A percentile compares a stretch with the other conserved stretches of the same genome.
phyloP scores from a whole-genome alignment of 1,140 invertebrate genomes.

The Latrodectus geometricus region DNA sequence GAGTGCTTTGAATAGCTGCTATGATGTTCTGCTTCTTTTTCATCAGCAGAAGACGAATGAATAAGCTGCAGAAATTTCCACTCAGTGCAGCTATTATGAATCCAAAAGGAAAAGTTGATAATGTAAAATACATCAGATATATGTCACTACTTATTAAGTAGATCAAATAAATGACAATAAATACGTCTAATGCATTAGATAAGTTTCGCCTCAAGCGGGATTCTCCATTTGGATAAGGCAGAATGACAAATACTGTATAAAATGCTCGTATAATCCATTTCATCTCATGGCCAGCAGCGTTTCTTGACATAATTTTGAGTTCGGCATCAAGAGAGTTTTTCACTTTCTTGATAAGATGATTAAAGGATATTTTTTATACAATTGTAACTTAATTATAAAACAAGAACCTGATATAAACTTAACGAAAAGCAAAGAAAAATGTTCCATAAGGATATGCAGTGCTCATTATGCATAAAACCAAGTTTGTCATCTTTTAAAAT shows the following conservation, averaged over 20 bases:
- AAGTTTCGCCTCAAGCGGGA: not conserved
- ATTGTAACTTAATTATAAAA: too few relatives aligned
- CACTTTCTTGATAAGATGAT: too few relatives aligned
- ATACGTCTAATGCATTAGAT: not conserved
- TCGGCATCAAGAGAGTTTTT: too few relatives aligned
- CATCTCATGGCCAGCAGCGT: not conserved
- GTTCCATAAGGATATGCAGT: too few relatives aligned
- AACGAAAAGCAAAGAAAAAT: too few relatives aligned
- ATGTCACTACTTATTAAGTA: conserved; percentile 9
- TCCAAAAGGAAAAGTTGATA: not conserved
- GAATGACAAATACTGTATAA: conserved; percentile 1
- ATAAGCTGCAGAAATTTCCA: conserved; percentile 21
- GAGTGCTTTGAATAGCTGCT: not conserved
- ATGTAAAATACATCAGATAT: not conserved
- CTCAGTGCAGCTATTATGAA: conserved; percentile 11
- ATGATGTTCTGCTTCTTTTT: not conserved
- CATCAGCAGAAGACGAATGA: conserved; percentile 16
- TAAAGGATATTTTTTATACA: too few relatives aligned
- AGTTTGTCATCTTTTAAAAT: too few relatives aligned
- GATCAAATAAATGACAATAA: not conserved
- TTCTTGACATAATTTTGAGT: too few relatives aligned
- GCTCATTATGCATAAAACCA: too few relatives aligned
- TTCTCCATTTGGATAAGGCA: conserved; percentile 7
- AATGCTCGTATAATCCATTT: conserved; percentile 12
- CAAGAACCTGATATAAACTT: too few relatives aligned